Percentiles rank a stretch among this genome's conserved stretches.
Conservation (phyloP, 2,113 vertebrate genomes). For the Pelvicachromis taeniatus region DNA sequence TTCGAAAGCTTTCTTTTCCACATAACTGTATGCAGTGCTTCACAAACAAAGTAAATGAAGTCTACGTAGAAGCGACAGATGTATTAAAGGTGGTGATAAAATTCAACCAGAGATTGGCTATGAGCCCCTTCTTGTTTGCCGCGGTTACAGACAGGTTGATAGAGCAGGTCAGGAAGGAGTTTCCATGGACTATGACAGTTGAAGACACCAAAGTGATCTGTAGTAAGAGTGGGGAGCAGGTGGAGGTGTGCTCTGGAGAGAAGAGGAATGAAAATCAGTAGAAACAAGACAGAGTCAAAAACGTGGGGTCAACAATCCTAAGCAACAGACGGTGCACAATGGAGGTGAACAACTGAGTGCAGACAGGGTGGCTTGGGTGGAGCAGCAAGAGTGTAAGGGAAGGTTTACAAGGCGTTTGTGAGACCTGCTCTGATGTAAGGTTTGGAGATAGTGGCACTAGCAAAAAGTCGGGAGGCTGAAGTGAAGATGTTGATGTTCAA, state of each 20-base stretch:
- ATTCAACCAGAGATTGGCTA: not conserved
- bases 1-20: not conserved
- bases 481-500: not conserved
- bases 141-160: not conserved
- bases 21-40: not conserved
- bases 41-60: too few relatives aligned
- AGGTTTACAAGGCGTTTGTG: not conserved
- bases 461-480: not conserved
- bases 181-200: not conserved
- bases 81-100: not conserved
- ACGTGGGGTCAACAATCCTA: not conserved
- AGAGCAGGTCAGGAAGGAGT: not conserved
- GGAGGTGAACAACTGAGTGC: accelerated
- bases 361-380: not conserved
- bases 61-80: not conserved
- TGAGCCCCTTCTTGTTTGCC: not conserved
- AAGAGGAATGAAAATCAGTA: not conserved
- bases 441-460: not conserved
- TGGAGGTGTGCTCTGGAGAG: not conserved
- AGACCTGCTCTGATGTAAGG: too few relatives aligned
- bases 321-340: not conserved
- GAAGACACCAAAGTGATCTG: not conserved
- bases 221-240: not conserved
- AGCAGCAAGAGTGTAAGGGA: not conserved
- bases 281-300: not conserved